Base-by-base conservation (phyloP, 2,113 vertebrate species). In the Columba livia region DNA sequence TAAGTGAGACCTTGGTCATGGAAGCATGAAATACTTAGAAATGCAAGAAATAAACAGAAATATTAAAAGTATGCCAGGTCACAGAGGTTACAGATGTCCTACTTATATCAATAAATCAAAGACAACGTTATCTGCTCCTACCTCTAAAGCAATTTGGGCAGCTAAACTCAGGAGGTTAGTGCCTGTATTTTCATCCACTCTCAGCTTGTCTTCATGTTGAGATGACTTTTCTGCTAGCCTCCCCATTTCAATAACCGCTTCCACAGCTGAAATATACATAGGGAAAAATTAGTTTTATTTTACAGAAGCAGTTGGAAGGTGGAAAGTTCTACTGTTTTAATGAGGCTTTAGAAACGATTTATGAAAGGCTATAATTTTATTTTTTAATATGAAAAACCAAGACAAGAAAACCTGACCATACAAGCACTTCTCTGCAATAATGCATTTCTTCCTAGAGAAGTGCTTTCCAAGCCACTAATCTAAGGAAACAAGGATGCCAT, bases 141-240 rank as follows among this genome's bases (percentile, higher is more conserved):
- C 99, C 98, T 99, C 98, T 89, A 99, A 96, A 95, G 99, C 99
- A 90, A 99, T 98, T 64, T 99, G 98, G 91, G 98, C 98, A 81
- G 98, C 98, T 94, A 99, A 97, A 95, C 94, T 98, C 75, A 99
- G 96, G 70, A 99, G 97, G 88, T 82, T 96, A 58, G 96, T 97
- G 66, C 97, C 94, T 90, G 98, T 97, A 38, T 78, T 96, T 90
- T 97, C 97, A 67, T 97, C 97, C 40, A 93, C 67, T 96, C 97
- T 53, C 58, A 98, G 65, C 7, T 70, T 94, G 87, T 98, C 97
- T 86, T 98, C 96, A 31, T 26, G 25, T 64, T 75, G 44, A 25
- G 96, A 62, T 57, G 82, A 38, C 77, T 94, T 67, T 88, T 93
- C 95, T 69, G 97, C 91, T 73, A 98, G 92, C 67, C 51, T 89